Conservation (phyloP, 2,797 vertebrate genomes). For the Chromobotia macracanthus region DNA sequence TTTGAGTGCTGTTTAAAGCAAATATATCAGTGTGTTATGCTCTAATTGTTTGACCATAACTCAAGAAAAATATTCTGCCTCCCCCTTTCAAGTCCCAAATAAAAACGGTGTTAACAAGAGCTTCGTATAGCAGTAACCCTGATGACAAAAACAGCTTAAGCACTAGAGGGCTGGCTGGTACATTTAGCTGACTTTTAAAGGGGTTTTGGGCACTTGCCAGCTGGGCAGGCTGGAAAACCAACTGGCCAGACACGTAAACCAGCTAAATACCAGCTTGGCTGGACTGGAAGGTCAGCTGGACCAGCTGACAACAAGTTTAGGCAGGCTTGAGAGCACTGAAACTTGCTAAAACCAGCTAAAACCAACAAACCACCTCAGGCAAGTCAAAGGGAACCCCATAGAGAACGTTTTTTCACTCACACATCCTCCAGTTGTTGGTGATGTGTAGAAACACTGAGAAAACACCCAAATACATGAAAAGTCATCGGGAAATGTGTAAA, state of each 20-base stretch:
- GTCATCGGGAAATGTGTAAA: neutral
- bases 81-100: neutral
- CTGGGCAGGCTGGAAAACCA: neutral
- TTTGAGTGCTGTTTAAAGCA: slow-evolving; percentile 34
- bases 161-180: neutral
- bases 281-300: no score
- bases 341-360: neutral
- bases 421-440: neutral
- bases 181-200: neutral
- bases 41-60: slow-evolving; percentile 2
- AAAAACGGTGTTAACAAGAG: neutral
- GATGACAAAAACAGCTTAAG: neutral
- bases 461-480: neutral
- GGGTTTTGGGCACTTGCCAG: neutral
- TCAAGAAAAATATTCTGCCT: neutral
- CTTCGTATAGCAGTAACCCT: neutral
- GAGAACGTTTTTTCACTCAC: neutral
- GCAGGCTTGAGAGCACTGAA: no score
- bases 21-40: slow-evolving; percentile 21
- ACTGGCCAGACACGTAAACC: neutral
- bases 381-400: neutral
- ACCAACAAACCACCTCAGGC: neutral
- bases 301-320: neutral
- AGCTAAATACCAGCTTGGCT: neutral
- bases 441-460: neutral